Base-by-base conservation (phyloP, 2,888 invertebrate genomes). In the Nemotelus nigrinus region DNA sequence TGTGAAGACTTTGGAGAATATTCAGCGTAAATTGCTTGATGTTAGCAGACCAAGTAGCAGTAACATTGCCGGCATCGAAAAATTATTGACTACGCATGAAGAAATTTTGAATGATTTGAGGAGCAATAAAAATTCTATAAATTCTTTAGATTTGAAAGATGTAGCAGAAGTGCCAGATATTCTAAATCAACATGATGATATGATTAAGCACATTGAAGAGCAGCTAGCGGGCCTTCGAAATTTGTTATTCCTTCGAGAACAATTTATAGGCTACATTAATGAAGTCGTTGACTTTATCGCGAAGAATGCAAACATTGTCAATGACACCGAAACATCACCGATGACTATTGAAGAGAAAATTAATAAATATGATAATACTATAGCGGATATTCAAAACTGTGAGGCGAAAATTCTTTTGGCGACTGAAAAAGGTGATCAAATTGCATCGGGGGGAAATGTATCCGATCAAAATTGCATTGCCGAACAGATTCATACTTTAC, bases 401-500 rank as follows among this genome's bases (percentile, higher is more conserved):
- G 97, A 97, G 86, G 96, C 96, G 7, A 89, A 94, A 53, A 87
- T 97, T 6, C 94, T 96, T 0, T 92, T 94, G 3, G 96, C 97
- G 0, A 93, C 93, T 10, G 97, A 97, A 84, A 97, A 97, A 85
- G 97, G 97, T 0, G 95, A 96, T 83, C 95, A 96, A 85, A 97
- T 98, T 50, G 96, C 96, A 0, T 93, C 93, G 0, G 97, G 97
- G 87, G 96, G 96, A 60, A 93, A 95, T 2, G 92, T 94, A 0
- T 93, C 94, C 39, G 97, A 97, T 82, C 90, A 94, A 82, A 96
- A 96, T 82, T 92, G 92, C 81, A 93, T 97, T 4, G 96, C 95
- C 2, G 95, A 96, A 84, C 93, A 96, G 82, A 85, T 97, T 43
- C 96, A 96, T 83, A 93, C 93, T 0, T 85, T 97, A 41, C 96